Percentiles rank a stretch among this genome's conserved stretches.
These are phyloP conservation scores for Omphaloscelis lunosa DNA, from an alignment of 2,888 invertebrate species.

Conservation along the genomic window DNA sequence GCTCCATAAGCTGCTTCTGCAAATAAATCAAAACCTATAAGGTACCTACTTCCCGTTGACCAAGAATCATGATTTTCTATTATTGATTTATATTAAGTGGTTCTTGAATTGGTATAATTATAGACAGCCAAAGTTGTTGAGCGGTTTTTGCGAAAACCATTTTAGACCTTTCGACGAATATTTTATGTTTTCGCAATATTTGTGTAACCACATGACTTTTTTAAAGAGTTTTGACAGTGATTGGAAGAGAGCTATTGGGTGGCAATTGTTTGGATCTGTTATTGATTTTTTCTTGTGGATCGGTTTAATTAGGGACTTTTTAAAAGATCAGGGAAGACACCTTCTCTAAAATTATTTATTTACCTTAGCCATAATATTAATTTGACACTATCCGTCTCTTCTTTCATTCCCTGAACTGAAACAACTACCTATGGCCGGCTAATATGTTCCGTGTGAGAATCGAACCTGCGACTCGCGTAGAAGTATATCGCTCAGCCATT, in stretches of 20 bases:
- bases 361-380: neutral
- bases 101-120: neutral
- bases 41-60: too few relatives aligned
- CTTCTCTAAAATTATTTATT: neutral
- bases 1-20: too few relatives aligned
- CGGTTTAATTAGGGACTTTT: neutral
- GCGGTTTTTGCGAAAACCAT: neutral
- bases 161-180: neutral
- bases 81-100: too few relatives aligned
- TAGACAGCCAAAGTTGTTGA: neutral
- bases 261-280: neutral
- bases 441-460: neutral
- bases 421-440: neutral
- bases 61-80: too few relatives aligned
- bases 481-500: neutral
- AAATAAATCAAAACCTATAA: too few relatives aligned
- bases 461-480: neutral
- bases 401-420: neutral
- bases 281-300: neutral
- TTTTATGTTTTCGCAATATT: neutral
- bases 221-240: too few relatives aligned
- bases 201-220: neutral
- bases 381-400: neutral
- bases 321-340: neutral
- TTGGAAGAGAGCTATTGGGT: neutral